Evolutionary conservation across 2,888 invertebrate genomes (phyloP).

Genomic region (Melipona bicolor): DNA sequence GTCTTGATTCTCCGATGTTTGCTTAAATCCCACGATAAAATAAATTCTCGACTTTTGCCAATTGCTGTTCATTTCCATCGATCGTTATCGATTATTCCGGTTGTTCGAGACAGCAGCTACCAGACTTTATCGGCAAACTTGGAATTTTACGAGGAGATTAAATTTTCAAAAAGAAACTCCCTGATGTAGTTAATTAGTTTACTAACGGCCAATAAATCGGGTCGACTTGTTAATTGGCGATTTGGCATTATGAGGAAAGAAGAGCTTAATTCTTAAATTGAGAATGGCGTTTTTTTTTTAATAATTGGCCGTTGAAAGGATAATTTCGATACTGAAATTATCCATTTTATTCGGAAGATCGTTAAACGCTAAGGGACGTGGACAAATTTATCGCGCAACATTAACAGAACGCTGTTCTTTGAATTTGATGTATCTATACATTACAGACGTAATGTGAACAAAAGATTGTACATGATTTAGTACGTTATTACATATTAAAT

Average conservation of each 20-base stretch:
- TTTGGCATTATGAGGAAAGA: conserved; percentile 2
- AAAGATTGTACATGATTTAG: no score
- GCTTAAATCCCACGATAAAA: not conserved
- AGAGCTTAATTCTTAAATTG: conserved; percentile 1
- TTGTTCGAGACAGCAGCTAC: not conserved
- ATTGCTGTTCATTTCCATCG: not conserved
- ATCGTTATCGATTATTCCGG: not conserved
- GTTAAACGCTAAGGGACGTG: conserved; percentile 2
- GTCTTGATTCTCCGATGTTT: not conserved
- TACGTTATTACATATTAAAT: no score
- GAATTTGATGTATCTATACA: conserved; percentile 1
- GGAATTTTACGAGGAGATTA: conserved; percentile 26
- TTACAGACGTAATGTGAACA: not conserved
- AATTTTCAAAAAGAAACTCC: not conserved
- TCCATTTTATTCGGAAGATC: not conserved
- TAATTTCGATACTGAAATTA: not conserved
- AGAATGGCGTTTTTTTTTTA: not conserved
- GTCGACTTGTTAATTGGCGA: conserved; percentile 39
- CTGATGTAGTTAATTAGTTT: conserved; percentile 33
- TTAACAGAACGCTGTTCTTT: not conserved
- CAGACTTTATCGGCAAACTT: not conserved
- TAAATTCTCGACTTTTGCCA: not conserved
- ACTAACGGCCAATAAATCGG: conserved; percentile 30
- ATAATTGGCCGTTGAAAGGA: not conserved
- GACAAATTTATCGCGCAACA: conserved; percentile 4